These are phyloP conservation scores for Pogonomyrmex californicus DNA, from an alignment of 1,140 invertebrate species.

Conservation along the genomic window DNA sequence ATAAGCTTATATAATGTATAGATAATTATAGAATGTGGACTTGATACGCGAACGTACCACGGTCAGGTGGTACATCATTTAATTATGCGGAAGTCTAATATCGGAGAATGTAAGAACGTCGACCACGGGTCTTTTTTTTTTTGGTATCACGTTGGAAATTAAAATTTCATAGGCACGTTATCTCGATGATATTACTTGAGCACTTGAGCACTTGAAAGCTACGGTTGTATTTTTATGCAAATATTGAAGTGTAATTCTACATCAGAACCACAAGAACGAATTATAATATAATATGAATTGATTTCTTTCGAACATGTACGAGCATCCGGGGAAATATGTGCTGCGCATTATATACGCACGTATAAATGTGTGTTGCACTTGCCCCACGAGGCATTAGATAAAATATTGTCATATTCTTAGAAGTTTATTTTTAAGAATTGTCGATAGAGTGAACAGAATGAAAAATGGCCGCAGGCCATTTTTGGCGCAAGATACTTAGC, in stretches of 20 bases:
- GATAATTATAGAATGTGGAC: background rate
- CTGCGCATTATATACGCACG: background rate
- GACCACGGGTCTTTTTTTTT: constrained; percentile 16
- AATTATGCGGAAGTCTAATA: constrained; percentile 42
- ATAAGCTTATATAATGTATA: too few relatives aligned
- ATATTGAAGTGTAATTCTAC: background rate
- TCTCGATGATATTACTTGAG: constrained; percentile 5
- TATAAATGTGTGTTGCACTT: constrained; percentile 24
- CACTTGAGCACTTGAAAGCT: background rate
- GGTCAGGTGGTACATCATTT: background rate
- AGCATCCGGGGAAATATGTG: background rate
- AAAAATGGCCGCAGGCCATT: constrained; percentile 1
- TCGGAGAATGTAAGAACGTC: constrained; percentile 26
- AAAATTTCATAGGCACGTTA: constrained; percentile 23
- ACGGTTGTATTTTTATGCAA: background rate
- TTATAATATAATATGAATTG: constrained; percentile 38
- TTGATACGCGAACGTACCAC: background rate
- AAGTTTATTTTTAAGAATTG: constrained; percentile 11
- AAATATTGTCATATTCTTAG: constrained; percentile 28
- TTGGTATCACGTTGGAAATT: background rate
- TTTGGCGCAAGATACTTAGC: background rate
- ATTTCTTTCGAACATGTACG: constrained; percentile 8
- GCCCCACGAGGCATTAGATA: constrained; percentile 20
- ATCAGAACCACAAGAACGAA: background rate
- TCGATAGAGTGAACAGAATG: background rate